Evolutionary conservation across 2,888 invertebrate genomes (phyloP).

Genomic region (Halictus ligatus): DNA sequence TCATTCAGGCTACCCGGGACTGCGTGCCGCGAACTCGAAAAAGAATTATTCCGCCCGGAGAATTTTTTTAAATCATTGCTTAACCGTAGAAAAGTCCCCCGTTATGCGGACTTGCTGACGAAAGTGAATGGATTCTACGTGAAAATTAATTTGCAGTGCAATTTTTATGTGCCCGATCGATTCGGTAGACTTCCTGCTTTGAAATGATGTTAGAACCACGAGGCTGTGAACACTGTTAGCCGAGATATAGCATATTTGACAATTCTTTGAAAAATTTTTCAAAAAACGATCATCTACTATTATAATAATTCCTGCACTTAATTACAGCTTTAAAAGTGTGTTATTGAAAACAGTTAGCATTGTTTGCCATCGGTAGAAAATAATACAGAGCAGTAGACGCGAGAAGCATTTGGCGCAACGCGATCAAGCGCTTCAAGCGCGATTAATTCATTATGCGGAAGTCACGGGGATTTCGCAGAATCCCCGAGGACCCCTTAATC

Average conservation of each 20-base stretch:
- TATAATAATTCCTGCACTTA: no score
- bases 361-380: no score
- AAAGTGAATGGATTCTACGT: background rate
- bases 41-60: background rate
- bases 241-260: no score
- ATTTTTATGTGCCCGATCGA: background rate
- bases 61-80: background rate
- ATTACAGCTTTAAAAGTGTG: no score
- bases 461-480: constrained; percentile 58
- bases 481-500: constrained; percentile 55
- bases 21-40: background rate
- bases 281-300: no score
- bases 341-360: no score
- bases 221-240: no score
- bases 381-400: background rate
- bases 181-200: no score
- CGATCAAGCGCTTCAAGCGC: background rate
- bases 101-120: background rate
- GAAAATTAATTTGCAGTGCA: background rate
- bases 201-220: no score
- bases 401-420: background rate
- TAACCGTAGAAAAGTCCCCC: background rate
- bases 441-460: constrained; percentile 56
- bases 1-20: constrained; percentile 60
- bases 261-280: no score